Evolutionary conservation across 2,113 vertebrate species (phyloP), one percentile per base, ranked within the genome.

Genomic region (Lycaon pictus): DNA sequence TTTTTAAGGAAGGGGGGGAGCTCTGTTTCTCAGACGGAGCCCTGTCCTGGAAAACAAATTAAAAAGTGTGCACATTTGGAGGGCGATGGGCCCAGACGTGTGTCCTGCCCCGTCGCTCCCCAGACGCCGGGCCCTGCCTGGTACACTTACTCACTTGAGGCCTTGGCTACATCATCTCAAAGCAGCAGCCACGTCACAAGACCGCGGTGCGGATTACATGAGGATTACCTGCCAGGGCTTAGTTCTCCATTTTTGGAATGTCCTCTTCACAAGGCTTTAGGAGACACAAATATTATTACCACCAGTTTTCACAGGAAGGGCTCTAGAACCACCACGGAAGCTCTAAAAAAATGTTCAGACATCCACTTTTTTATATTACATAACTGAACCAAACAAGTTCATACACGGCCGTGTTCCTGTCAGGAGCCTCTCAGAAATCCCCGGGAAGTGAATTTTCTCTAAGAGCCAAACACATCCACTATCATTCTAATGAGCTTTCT

Each of bases 1-100:
- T 90, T 87, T 67, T 87, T 55, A 92, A 90, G 80, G 69, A 90
- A 97, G 35, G 1, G 56, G 56, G 67, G 58, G 81, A 94, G 58
- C 65, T 83, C 11, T 20, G 74, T 88, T 93, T 60, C 80, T 92
- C 22, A 53, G 65, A n/a, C 20, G 6, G 56, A 82, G 7, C 51
- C 80, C 56, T 72, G 32, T 35, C 27, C 69, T 76, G 56, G 35
- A 63, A 88, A 55, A 77, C 25, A 62, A 76, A 60, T n/a, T 23
- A 35, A 25, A 4, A 76, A 80, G 35, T 27, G 17, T 51, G 62
- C 90, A 22, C 53, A 32, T 69, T 74, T 27, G 77, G 53, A 95
- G 25, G 56, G 22, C 11, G 60, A 81, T 7, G 62, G 79, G 51
- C 55, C 25, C 43, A 80, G 2, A 22, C 48, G 6, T 37, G 62